Base-by-base conservation (phyloP, 1,140 invertebrate species). In the Lordiphosa stackelbergi region DNA sequence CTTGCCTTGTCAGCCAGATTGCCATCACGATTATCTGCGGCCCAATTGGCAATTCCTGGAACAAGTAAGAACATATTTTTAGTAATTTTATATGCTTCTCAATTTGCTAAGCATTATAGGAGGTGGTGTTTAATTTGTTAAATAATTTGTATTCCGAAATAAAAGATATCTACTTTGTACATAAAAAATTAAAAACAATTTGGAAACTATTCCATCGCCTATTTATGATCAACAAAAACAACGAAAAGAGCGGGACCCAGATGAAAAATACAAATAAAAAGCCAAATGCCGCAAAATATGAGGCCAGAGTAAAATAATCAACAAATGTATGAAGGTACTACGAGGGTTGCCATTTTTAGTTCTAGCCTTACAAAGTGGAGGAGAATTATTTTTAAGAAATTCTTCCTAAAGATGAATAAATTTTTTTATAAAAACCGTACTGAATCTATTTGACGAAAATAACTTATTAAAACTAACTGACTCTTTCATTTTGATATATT, bases 21-120 rank as follows among this genome's bases (percentile, higher is more conserved):
- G 60, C 78, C 85, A 84, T 88, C 86, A 38, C 84, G 85, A 65
- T 49, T 85, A 57, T 88, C 86, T 40, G 66, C 65, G 58, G 74
- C 83, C 86, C 86, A 87, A 72, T 85, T 85, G 62, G 85, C 79
- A 53, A 87, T 73, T 69, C 86, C 86, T 88, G 79, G 38, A 86
- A 87, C 41, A 45, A 34, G 59, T 48, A 45, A 65, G 28, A 31
- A 31, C 40, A 19, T 43, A 48, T 28, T 47, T 41, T 53, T 37
- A 42, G 51, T 59, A 66, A 55, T 69, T 28, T 31, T 45, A 43
- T 53, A 54, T 69, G 35, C 53, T 71, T 62, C 12, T 10, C 24
- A 22, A 24, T 1, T 35, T 36, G 19, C 11, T 10, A 24, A 34
- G 22, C 41, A 37, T 40, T 22, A 28, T 37, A 9, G 22, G 9